Percentiles rank a stretch among this genome's conserved stretches.
Conservation (phyloP, 2,797 vertebrate species). For the Acanthis flammea region DNA sequence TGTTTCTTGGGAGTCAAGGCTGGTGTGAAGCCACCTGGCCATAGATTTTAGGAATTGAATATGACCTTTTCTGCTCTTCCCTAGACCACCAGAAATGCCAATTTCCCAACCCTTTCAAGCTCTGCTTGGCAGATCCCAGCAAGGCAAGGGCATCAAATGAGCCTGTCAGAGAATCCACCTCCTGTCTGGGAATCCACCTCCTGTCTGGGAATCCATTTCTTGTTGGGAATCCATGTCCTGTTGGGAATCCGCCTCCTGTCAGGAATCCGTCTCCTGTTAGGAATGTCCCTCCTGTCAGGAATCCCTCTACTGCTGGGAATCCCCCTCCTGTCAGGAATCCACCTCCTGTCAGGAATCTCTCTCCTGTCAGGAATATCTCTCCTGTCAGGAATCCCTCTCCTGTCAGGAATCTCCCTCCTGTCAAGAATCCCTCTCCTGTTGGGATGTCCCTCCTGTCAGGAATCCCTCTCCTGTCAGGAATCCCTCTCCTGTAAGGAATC, state of each 20-base stretch:
- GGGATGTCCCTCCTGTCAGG: background rate
- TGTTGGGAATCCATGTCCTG: background rate
- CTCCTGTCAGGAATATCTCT: too few species aligned
- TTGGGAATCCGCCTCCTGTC: accelerated
- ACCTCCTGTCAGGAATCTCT: too few species aligned
- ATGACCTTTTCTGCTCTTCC: background rate
- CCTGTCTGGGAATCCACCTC: background rate
- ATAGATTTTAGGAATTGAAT: background rate
- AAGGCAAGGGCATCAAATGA: background rate
- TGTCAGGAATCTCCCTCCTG: background rate
- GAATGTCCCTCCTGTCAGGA: too few species aligned
- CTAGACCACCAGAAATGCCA: background rate
- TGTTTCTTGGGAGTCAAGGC: background rate
- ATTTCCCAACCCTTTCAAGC: background rate
- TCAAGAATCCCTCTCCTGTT: background rate
- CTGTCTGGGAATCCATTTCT: too few species aligned
- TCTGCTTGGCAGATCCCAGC: background rate
- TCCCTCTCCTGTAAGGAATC: background rate
- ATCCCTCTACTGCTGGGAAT: too few species aligned
- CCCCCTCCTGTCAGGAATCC: too few species aligned
- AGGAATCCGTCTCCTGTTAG: background rate
- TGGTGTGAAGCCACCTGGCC: background rate
- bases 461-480: background rate
- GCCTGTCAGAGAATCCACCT: background rate
- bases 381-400: background rate